A percentile compares a stretch with the other conserved stretches of the same genome.
phyloP scores from a whole-genome alignment of 2,113 vertebrate genomes.

The Nycticryphes semicollaris region DNA sequence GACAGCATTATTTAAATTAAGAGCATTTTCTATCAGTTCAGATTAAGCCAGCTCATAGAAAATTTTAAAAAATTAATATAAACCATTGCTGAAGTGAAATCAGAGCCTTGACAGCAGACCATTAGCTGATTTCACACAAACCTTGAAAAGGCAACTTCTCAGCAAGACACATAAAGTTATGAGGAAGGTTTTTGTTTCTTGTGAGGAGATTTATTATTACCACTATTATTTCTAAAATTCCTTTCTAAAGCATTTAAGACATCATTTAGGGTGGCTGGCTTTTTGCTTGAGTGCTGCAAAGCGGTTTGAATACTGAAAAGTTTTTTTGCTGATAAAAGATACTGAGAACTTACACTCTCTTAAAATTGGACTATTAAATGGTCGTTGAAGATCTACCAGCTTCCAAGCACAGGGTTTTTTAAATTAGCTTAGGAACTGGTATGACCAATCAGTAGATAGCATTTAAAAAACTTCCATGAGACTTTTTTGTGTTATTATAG shows the following conservation, averaged over 20 bases:
- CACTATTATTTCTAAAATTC: background rate
- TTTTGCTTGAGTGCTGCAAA: background rate
- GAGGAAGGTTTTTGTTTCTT: background rate
- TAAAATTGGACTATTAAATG: background rate
- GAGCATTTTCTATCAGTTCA: background rate
- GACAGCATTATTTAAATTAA: background rate
- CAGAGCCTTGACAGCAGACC: background rate
- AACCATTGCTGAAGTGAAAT: background rate
- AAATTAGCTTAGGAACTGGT: background rate
- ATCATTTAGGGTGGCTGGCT: background rate
- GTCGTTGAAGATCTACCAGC: background rate
- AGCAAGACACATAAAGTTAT: background rate
- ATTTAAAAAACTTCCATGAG: background rate
- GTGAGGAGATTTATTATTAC: background rate
- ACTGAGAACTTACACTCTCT: background rate
- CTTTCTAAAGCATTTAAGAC: background rate
- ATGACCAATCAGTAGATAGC: background rate
- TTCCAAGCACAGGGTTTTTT: background rate
- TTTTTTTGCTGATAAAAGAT: background rate
- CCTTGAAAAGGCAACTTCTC: background rate
- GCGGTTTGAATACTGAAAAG: background rate
- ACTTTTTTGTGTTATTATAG: background rate
- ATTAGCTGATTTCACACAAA: background rate
- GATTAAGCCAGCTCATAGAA: background rate
- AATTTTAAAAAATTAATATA: background rate